Base-by-base conservation (phyloP, 1,140 invertebrate species). In the Plectrocnemia conspersa region DNA sequence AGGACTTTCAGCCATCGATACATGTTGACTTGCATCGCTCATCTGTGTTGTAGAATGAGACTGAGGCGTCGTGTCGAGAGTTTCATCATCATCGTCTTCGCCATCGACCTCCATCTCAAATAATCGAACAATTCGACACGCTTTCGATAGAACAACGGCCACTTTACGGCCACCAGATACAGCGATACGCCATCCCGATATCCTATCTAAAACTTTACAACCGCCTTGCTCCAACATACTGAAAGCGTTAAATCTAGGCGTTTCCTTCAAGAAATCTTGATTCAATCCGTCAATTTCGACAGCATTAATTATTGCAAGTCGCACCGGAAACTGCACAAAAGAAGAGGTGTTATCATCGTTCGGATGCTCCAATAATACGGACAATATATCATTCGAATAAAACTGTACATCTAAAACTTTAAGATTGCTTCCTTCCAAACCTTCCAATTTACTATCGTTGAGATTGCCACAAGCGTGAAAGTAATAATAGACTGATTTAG, bases 21-120 rank as follows among this genome's bases (percentile, higher is more conserved):
- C 36, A 15, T 59, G 44, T 52, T 59, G 57, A 46, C 54, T 61
- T 15, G 44, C 47, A 38, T 61, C 59, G 38, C 59, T 57, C 3
- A 49, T 35, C 19, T 61, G 59, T 3, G 54, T 64, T 5, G 61
- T 54, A 10, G 48, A 58, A 23, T 58, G 66, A 41, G 70, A 73
- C 22, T 69, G 68, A 29, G 71, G 66, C 9, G 72, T 76, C 11
- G 67, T 67, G 32, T 76, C 73, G 7, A 74, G 56, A 16, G 77
- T 78, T 57, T 80, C 86, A 33, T 87, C 84, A 25, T 87, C 86
- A 23, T 91, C 86, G 59, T 93, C 91, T 59, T 95, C 93, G 4
- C 89, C 88, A 65, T 93, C 90, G 0, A 84, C 86, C 75, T 96
- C 93, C 82, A 93, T 94, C 68, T 96, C 91, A 64, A 91, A 89